Percentiles rank a stretch among this genome's conserved stretches.
These are phyloP conservation scores for Lutraria rhynchaena DNA, from an alignment of 1,140 invertebrate species.

Conservation along the genomic window DNA sequence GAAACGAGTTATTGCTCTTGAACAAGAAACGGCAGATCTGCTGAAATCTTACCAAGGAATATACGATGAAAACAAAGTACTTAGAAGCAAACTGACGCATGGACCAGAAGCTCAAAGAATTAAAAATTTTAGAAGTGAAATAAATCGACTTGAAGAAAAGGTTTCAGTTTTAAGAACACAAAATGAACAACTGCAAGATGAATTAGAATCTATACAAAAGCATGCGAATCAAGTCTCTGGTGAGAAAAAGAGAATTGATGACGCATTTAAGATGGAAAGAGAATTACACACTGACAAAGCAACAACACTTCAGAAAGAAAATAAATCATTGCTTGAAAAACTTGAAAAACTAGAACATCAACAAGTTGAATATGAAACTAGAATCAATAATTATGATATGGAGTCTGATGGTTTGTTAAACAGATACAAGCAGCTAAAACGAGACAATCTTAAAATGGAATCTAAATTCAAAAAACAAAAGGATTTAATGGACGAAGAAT, in stretches of 20 bases:
- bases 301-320: conserved; percentile 23
- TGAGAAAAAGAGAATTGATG: conserved; percentile 48
- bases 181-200: conserved; percentile 27
- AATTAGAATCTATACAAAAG: conserved; percentile 31
- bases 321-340: conserved; percentile 23
- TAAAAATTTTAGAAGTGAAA: conserved; percentile 39
- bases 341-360: conserved; percentile 37
- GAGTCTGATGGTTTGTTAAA: conserved; percentile 48
- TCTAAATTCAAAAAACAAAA: conserved; percentile 56
- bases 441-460: conserved; percentile 56
- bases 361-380: conserved; percentile 46
- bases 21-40: conserved; percentile 39
- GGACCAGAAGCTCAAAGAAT: conserved; percentile 46
- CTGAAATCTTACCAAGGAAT: conserved; percentile 51
- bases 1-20: conserved; percentile 27
- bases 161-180: conserved; percentile 7
- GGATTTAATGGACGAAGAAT: conserved; percentile 45
- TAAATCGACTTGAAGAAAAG: conserved; percentile 40
- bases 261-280: conserved; percentile 56
- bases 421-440: conserved; percentile 54
- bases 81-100: conserved; percentile 49
- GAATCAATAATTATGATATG: conserved; percentile 50
- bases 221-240: conserved; percentile 7
- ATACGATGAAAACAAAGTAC: conserved; percentile 51
- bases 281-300: conserved; percentile 41